Base-by-base conservation (phyloP, 2,113 vertebrate species). In the Blennius ocellaris region DNA sequence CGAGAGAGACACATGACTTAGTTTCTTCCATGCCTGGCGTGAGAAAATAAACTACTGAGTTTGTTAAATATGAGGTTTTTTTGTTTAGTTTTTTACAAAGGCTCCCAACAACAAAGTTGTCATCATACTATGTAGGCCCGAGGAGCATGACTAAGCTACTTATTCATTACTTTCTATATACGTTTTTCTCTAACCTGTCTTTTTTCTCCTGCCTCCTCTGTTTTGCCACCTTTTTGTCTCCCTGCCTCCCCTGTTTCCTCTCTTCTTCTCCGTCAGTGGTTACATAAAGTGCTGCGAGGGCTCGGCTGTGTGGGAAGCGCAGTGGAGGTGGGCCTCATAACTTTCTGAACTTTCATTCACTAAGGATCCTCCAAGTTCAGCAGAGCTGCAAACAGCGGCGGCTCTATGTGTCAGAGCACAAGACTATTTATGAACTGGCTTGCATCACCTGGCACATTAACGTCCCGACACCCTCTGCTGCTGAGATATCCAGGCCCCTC, bases 261-360 rank as follows among this genome's bases (percentile, higher is more conserved):
- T 72, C 73, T 58, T 80, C 75, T 64, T 76, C 57, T 70, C 64
- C 74, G 38, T 43, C 63, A 40, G 0, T 11, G 47, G 69, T 90
- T 91, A 87, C 56, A 71, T 90, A 91, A 90, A 81, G 11, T 47
- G 65, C 59, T 77, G 87, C 71, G 77, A 85, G 78, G 83, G 78
- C 74, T 55, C 11, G 51, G 59, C 69, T 83, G 81, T 82, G 89
- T 89, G 81, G 89, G 89, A 88, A 6, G 74, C 15, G 1, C 43
- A 57, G 80, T 83, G 82, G 80, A 87, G 73, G 86, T 87, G 79
- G 79, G 71, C 82, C 66, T 75, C 58, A 15, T 40, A 73, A 75
- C 80, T 84, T 89, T 78, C 61, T 84, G 55, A 86, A 90, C 86
- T 84, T 83, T 84, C 83, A 89, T 91, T 88, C 87, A 90, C 80